Conservation (phyloP, 2,888 invertebrate genomes). For the Sinelater perroti region DNA sequence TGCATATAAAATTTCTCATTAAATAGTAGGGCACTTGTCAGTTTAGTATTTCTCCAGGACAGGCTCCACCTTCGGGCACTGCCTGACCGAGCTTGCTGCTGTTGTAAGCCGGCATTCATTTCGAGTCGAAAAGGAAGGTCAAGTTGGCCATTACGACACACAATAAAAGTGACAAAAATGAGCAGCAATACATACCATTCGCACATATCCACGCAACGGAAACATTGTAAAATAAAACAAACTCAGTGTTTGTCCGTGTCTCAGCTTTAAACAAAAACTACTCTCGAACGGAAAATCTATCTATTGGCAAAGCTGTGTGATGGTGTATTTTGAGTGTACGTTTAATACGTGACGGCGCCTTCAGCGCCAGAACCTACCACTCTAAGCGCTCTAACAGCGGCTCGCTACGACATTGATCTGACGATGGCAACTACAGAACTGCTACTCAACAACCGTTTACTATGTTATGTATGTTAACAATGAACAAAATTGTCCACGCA, state of each 20-base stretch:
- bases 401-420: background rate
- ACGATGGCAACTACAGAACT: background rate
- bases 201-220: conserved; percentile 61
- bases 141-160: conserved; percentile 27
- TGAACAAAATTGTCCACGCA: too few relatives aligned
- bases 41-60: conserved; percentile 58
- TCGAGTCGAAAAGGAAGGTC: conserved; percentile 13
- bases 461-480: too few relatives aligned
- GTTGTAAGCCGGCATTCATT: conserved; percentile 23
- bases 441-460: conserved; percentile 11
- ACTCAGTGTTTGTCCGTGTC: conserved; percentile 60
- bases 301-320: conserved; percentile 38
- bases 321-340: conserved; percentile 34
- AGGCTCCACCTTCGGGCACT: conserved; percentile 58
- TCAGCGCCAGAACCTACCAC: background rate
- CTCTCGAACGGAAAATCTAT: conserved; percentile 29
- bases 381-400: background rate
- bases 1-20: conserved; percentile 9
- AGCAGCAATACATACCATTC: conserved; percentile 61
- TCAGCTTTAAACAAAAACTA: conserved; percentile 32
- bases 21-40: conserved; percentile 11
- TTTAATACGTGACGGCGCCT: conserved; percentile 19
- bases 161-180: conserved; percentile 41
- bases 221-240: conserved; percentile 61
- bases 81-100: conserved; percentile 58